A percentile compares a stretch with the other conserved stretches of the same genome.
These are phyloP conservation scores for Sebastes taczanowskii DNA, from an alignment of 2,797 vertebrate species.

Conservation along the genomic window DNA sequence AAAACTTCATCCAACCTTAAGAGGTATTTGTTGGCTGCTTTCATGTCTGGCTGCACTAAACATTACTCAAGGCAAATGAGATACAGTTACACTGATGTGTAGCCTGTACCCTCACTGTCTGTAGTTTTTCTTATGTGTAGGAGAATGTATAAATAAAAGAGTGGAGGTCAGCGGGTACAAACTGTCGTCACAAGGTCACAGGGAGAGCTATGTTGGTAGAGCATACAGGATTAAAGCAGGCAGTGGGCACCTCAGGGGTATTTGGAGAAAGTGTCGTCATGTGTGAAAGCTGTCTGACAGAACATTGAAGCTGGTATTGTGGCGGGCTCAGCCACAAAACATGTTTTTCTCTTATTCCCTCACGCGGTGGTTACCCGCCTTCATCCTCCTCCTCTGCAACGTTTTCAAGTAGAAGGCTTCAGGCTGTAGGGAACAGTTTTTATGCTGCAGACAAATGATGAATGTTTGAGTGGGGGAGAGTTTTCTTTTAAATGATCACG, in stretches of 20 bases:
- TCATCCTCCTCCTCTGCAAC: slow-evolving; percentile 9
- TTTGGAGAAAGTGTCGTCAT: slow-evolving; percentile 27
- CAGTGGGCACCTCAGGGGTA: slow-evolving; percentile 21
- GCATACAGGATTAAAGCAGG: slow-evolving; percentile 35
- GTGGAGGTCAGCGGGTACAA: slow-evolving; percentile 19
- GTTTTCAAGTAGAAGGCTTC: slow-evolving; percentile 22
- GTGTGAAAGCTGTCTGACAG: slow-evolving; percentile 45
- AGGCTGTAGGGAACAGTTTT: slow-evolving; percentile 23
- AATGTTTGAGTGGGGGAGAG: slow-evolving; percentile 22
- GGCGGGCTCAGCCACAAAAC: slow-evolving; percentile 37
- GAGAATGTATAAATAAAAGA: neutral
- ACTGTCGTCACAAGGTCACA: slow-evolving; percentile 28
- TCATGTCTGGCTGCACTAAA: slow-evolving; percentile 12
- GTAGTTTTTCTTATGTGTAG: slow-evolving; percentile 2
- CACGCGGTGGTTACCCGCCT: slow-evolving; percentile 5
- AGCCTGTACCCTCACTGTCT: neutral
- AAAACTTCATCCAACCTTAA: slow-evolving; percentile 11
- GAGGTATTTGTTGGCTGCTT: slow-evolving; percentile 26
- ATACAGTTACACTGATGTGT: slow-evolving; percentile 12
- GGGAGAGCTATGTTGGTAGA: neutral
- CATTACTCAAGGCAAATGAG: slow-evolving; percentile 15
- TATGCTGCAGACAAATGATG: slow-evolving; percentile 32
- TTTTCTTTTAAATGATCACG: slow-evolving; percentile 25
- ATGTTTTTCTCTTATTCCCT: slow-evolving; percentile 30
- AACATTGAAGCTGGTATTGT: slow-evolving; percentile 14